These are phyloP conservation scores for Zaprionus gabonicus DNA, from an alignment of 1,140 invertebrate genomes.

Conservation along the genomic window DNA sequence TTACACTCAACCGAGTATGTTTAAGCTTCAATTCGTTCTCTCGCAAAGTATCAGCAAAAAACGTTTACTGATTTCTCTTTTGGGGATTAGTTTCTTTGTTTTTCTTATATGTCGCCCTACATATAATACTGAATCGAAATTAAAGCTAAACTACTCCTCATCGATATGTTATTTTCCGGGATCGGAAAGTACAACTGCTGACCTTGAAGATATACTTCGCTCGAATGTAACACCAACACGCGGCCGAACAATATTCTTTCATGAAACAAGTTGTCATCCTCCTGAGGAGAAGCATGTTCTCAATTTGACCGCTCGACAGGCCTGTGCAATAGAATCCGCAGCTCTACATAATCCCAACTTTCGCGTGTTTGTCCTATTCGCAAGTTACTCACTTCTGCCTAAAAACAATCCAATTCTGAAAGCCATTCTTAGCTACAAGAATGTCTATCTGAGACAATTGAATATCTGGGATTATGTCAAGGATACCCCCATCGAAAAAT, in stretches of 20 bases:
- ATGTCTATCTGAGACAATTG: conserved; percentile 86
- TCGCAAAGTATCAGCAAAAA: not conserved
- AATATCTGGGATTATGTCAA: conserved; percentile 86
- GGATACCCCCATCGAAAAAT: conserved; percentile 87
- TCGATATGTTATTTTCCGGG: not conserved
- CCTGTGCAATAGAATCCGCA: conserved; percentile 89
- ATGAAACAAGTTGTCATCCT: conserved; percentile 86
- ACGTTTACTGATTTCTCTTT: not conserved
- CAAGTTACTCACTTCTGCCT: conserved; percentile 83
- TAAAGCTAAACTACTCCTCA: not conserved
- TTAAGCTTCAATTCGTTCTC: not conserved
- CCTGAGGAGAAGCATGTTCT: conserved; percentile 1
- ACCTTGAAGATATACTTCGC: conserved; percentile 61
- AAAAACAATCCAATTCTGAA: conserved; percentile 68
- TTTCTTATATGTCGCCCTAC: not conserved
- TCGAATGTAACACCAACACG: conserved; percentile 68
- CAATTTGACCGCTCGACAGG: conserved; percentile 86
- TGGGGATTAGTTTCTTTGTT: not conserved
- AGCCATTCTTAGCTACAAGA: conserved; percentile 86
- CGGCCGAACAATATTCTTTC: conserved; percentile 86
- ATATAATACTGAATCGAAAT: not conserved
- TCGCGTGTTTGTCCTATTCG: conserved; percentile 86
- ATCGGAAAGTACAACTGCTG: not conserved
- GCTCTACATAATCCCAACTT: conserved; percentile 87
- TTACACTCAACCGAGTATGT: not conserved